phyloP scores from a whole-genome alignment of 2,888 invertebrate species.

The Cephus pulcher region DNA sequence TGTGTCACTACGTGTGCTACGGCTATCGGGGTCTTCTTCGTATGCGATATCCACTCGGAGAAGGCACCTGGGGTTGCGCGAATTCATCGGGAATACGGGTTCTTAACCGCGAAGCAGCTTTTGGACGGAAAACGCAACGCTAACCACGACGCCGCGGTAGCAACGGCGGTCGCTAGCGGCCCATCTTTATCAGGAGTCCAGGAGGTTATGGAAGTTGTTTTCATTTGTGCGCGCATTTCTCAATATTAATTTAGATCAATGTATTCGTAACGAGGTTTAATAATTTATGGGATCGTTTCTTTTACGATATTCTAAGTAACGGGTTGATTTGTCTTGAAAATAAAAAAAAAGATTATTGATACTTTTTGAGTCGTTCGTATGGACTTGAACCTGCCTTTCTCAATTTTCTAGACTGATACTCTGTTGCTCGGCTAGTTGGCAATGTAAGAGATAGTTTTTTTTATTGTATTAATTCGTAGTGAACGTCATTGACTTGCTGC shows the following conservation, averaged over 20 bases:
- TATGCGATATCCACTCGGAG: not conserved
- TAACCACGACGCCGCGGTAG: constrained; percentile 47
- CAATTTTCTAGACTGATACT: not conserved
- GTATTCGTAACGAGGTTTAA: not conserved
- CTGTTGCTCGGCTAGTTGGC: not conserved
- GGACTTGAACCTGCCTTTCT: not conserved
- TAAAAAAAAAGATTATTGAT: not conserved
- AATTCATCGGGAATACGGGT: not conserved
- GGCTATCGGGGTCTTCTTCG: not conserved
- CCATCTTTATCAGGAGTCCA: constrained; percentile 28
- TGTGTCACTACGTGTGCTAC: constrained; percentile 3
- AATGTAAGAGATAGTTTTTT: not conserved
- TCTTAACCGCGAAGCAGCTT: not conserved
- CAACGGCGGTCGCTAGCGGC: constrained; percentile 52
- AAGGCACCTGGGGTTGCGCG: not conserved
- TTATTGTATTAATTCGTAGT: not conserved
- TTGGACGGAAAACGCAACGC: constrained; percentile 16
- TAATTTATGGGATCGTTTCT: not conserved
- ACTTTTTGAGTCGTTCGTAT: not conserved
- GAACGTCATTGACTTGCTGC: constrained; percentile 1
- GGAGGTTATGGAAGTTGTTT: not conserved
- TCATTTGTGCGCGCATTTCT: not conserved
- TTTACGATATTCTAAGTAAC: not conserved
- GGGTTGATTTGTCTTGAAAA: not conserved
- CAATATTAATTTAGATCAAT: not conserved